Evolutionary conservation across 2,888 invertebrate genomes (phyloP).

Genomic region (Tetramorium bicarinatum): DNA sequence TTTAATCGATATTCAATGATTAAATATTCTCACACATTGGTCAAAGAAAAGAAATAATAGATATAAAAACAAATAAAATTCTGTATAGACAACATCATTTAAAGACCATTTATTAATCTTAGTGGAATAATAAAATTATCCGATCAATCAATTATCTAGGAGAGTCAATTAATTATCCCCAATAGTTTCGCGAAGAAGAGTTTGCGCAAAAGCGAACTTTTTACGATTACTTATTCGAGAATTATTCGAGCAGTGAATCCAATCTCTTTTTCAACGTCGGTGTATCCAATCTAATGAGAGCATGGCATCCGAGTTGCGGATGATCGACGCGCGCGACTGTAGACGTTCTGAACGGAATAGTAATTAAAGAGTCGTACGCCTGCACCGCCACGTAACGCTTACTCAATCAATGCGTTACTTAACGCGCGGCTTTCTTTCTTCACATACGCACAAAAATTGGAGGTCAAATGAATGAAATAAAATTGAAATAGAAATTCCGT

Average conservation of each 20-base stretch:
- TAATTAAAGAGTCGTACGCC: conserved; percentile 17
- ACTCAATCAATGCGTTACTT: conserved; percentile 62
- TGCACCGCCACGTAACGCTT: conserved; percentile 9
- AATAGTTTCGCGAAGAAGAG: neutral
- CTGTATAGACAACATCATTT: neutral
- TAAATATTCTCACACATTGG: neutral
- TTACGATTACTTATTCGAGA: neutral
- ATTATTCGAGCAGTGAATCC: neutral
- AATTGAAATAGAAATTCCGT: neutral
- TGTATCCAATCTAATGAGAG: neutral
- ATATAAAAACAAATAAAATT: neutral
- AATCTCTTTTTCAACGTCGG: neutral
- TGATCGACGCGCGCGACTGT: neutral
- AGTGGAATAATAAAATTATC: neutral
- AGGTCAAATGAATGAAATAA: neutral
- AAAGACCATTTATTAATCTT: neutral
- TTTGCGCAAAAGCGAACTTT: neutral
- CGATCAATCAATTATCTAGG: neutral
- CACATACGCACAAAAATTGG: neutral
- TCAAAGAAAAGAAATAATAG: neutral
- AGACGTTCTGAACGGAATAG: conserved; percentile 6
- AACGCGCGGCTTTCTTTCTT: conserved; percentile 68
- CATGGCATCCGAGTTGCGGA: neutral
- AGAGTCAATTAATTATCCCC: neutral
- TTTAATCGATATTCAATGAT: neutral